Conservation (phyloP, 2,888 invertebrate genomes). For the Patella depressa region DNA sequence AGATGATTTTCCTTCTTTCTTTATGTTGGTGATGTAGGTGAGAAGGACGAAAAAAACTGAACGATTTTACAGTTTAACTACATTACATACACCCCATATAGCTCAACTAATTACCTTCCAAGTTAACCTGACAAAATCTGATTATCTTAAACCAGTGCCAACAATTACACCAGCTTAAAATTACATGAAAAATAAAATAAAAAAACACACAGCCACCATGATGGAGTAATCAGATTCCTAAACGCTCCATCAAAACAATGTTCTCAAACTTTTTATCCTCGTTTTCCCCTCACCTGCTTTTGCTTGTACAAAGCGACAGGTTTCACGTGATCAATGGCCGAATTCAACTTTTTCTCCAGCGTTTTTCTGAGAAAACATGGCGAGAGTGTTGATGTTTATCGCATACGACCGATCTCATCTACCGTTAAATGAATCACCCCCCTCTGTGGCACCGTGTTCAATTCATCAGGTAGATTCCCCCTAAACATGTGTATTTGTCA, state of each 20-base stretch:
- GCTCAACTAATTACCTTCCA: too few relatives aligned
- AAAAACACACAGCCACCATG: constrained; percentile 5
- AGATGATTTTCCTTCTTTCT: too few relatives aligned
- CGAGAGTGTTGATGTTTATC: not conserved
- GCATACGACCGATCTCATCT: not conserved
- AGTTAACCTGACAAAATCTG: too few relatives aligned
- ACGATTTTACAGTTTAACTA: too few relatives aligned
- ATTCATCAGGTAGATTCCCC: too few relatives aligned
- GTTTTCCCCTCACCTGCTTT: constrained; percentile 5
- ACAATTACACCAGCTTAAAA: not conserved
- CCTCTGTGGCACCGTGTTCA: not conserved
- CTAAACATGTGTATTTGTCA: too few relatives aligned
- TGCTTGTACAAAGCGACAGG: constrained; percentile 11
- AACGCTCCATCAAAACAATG: not conserved
- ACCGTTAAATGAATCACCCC: not conserved
- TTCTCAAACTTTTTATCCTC: not conserved
- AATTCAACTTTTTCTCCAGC: not conserved
- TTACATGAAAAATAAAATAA: not conserved
- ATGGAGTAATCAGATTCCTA: not conserved
- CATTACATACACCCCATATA: too few relatives aligned
- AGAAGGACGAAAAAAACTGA: too few relatives aligned
- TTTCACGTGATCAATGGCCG: not conserved
- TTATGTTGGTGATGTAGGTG: too few relatives aligned
- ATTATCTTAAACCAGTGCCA: not conserved
- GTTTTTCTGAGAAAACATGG: not conserved